Percentiles rank a stretch among this genome's conserved stretches.
Conservation (phyloP, 92 coral and sea anemone genomes). For the Porites evermanni region DNA sequence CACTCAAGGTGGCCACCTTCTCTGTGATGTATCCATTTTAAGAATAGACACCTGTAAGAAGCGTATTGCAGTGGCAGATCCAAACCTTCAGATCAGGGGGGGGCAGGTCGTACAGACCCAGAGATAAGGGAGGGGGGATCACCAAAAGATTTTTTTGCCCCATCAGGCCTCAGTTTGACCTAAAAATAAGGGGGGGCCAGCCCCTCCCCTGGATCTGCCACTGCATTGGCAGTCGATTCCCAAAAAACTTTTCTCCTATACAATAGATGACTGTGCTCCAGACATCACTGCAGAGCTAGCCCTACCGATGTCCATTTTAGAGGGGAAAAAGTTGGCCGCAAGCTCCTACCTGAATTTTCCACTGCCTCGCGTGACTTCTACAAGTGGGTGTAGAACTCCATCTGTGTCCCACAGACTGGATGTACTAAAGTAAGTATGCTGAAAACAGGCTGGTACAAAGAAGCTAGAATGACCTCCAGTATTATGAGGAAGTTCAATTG, state of each 20-base stretch:
- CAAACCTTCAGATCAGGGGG: too few species aligned
- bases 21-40: not conserved
- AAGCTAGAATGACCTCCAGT: constrained; percentile 15
- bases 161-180: too few species aligned
- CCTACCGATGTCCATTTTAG: not conserved
- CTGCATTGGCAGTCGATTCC: too few species aligned
- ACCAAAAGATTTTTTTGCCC: too few species aligned
- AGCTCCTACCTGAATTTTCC: constrained; percentile 58
- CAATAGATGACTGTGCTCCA: not conserved
- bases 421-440: constrained; percentile 63
- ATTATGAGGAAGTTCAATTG: constrained; percentile 32
- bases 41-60: not conserved
- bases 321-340: not conserved
- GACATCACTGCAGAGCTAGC: not conserved
- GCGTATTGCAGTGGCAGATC: not conserved
- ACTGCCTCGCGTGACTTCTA: constrained; percentile 57
- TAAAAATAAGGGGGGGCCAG: too few species aligned
- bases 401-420: constrained; percentile 70
- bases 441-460: constrained; percentile 70
- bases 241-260: too few species aligned
- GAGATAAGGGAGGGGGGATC: too few species aligned
- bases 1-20: not conserved
- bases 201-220: too few species aligned
- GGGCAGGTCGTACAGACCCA: too few species aligned
- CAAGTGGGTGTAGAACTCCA: constrained; percentile 36